Base-by-base conservation (phyloP, 1,140 invertebrate species). In the Trichoplusia ni region DNA sequence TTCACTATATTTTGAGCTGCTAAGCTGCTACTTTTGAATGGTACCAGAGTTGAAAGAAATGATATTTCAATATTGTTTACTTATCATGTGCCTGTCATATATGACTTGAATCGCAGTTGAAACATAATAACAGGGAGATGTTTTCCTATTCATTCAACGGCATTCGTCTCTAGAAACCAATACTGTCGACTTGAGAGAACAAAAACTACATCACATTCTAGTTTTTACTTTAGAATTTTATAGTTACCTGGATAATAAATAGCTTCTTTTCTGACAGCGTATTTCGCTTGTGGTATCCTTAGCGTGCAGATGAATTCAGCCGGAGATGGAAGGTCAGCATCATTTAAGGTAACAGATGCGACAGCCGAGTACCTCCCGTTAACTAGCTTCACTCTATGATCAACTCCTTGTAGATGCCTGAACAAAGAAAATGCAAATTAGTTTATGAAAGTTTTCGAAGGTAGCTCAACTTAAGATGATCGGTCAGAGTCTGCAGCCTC, bases 231-330 rank as follows among this genome's bases (percentile, higher is more conserved):
- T n/a, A 6, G 11, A 33, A 9, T 11, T 33, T n/a, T 7, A n/a
- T 33, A 11, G 79, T 91, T 81, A 94, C 94, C 93, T 82, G 93
- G 91, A 82, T 94, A 94, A 86, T 94, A 94, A 69, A 94, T 91
- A 56, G 92, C 90, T 81, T 93, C 92, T 84, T 92, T 94, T 25
- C 92, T 92, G 49, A 93, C 92, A 38, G 91, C 92, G 70, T 94
- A 95, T 70, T 93, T 93, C 4, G 93, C 93, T 67, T 90, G 90
- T n/a, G 93, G 92, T 89, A 95, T 94, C 70, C 91, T 86, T 64
- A 95, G 81, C 29, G 93, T 92, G 81, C 94, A 95, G 60, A 93
- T 92, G 74, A 95, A 92, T 75, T 93, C 91, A 11, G 92, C 92
- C 1, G 93, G 92, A 13, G 92, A 90, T 3, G 91, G 90, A 51